Percentiles rank a stretch among this genome's conserved stretches.
Conservation (phyloP, 2,113 vertebrate genomes). For the Gadus chalcogrammus region DNA sequence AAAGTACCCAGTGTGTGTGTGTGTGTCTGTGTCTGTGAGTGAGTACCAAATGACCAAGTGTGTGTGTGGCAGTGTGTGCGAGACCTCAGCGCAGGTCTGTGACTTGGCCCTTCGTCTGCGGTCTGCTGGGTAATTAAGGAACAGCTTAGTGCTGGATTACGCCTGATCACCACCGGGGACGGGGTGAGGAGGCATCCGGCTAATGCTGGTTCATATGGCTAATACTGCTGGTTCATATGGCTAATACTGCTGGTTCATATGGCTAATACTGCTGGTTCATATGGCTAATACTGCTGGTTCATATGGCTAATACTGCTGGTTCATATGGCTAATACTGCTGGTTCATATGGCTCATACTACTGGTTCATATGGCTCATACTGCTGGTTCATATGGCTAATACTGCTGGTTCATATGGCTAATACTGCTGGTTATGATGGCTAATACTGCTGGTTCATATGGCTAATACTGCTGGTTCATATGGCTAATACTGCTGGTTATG, state of each 20-base stretch:
- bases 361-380: no score
- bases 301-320: slow-evolving; percentile 20
- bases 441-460: no score
- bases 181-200: slow-evolving; percentile 64
- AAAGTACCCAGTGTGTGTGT: not conserved
- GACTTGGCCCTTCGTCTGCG: slow-evolving; percentile 51
- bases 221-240: slow-evolving; percentile 16
- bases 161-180: slow-evolving; percentile 60
- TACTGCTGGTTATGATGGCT: no score
- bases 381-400: no score
- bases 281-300: no score
- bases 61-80: slow-evolving; percentile 11
- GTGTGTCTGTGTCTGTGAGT: not conserved
- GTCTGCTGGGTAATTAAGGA: slow-evolving; percentile 68
- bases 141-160: slow-evolving; percentile 67
- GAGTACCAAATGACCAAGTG: no score
- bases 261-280: no score
- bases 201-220: slow-evolving; percentile 14
- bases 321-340: slow-evolving; percentile 45
- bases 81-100: slow-evolving; percentile 38
- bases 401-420: no score
- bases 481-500: no score
- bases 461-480: no score
- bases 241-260: no score
- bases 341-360: no score